Percentiles rank a stretch among this genome's conserved stretches.
These are phyloP conservation scores for Liasis olivaceus DNA, from an alignment of 2,797 vertebrate species.

Conservation along the genomic window DNA sequence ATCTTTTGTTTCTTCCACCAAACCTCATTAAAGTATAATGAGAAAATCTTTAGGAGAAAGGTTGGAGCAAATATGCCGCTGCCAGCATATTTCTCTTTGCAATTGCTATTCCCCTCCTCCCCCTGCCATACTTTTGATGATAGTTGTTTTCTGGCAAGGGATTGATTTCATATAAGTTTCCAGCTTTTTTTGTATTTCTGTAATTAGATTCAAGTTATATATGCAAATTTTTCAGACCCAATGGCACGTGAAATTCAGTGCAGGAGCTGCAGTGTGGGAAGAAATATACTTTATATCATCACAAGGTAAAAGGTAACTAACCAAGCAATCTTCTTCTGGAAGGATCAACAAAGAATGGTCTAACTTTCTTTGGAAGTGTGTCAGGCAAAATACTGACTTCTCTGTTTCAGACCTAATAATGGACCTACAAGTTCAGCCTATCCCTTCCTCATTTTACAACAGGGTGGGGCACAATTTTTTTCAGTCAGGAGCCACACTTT, in stretches of 20 bases:
- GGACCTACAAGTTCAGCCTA: neutral
- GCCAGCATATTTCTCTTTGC: slow-evolving; percentile 44
- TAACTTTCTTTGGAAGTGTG: neutral
- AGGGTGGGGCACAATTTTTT: neutral
- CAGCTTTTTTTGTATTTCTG: slow-evolving; percentile 37
- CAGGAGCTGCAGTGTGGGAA: slow-evolving; percentile 41
- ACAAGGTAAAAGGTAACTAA: slow-evolving; percentile 43
- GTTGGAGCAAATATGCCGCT: slow-evolving; percentile 70
- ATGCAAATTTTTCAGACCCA: slow-evolving; percentile 55
- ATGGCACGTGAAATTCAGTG: slow-evolving; percentile 44
- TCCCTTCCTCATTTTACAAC: neutral
- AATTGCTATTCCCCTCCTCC: slow-evolving; percentile 3
- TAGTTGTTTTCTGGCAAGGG: slow-evolving; percentile 30
- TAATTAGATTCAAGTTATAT: slow-evolving; percentile 41
- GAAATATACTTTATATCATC: neutral
- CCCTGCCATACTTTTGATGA: neutral
- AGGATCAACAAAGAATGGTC: neutral
- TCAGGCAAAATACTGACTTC: neutral
- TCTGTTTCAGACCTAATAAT: neutral
- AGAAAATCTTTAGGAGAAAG: slow-evolving; percentile 67
- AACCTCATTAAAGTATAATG: slow-evolving; percentile 60
- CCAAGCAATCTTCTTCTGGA: neutral
- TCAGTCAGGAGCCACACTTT: neutral
- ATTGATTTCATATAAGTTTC: slow-evolving; percentile 46
- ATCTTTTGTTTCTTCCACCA: slow-evolving; percentile 60